Evolutionary conservation across 1,140 invertebrate genomes (phyloP).

Genomic region (Bacillus rossius): DNA sequence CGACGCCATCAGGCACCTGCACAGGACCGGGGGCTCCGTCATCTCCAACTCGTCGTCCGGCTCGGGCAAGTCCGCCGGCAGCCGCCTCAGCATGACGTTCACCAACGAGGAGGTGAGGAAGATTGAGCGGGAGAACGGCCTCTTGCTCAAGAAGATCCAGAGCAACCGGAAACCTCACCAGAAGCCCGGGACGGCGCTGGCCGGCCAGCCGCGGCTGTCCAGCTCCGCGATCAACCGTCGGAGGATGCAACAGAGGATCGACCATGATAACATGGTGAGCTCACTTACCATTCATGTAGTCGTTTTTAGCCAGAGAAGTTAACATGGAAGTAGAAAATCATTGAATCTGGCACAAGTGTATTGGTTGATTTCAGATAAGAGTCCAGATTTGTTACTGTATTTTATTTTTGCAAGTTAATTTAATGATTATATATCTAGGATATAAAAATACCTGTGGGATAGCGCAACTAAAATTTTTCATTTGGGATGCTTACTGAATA

Average conservation of each 20-base stretch:
- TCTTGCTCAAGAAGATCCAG: constrained; percentile 43
- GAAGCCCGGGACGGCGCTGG: constrained; percentile 13
- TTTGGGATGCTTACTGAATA: too few relatives aligned
- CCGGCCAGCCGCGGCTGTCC: constrained; percentile 18
- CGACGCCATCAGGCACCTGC: not conserved
- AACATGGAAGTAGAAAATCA: too few relatives aligned
- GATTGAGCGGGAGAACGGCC: constrained; percentile 45
- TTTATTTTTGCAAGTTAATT: too few relatives aligned
- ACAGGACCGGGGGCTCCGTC: not conserved
- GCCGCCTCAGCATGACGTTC: constrained; percentile 42
- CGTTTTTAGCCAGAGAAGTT: too few relatives aligned
- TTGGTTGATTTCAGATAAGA: too few relatives aligned
- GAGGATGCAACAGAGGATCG: constrained; percentile 35
- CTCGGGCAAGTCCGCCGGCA: not conserved
- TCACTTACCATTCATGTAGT: not conserved
- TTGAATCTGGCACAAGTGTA: too few relatives aligned
- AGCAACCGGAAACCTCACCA: constrained; percentile 30
- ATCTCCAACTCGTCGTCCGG: not conserved
- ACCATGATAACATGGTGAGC: constrained; percentile 37
- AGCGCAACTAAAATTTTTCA: too few relatives aligned
- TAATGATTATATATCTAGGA: too few relatives aligned
- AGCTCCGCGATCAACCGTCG: constrained; percentile 39
- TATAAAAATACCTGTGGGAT: too few relatives aligned
- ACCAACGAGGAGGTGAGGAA: constrained; percentile 40
- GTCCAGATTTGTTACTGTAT: too few relatives aligned